Evolutionary conservation across 2,888 invertebrate genomes (phyloP).

Genomic region (Venustoraphidia nigricollis): DNA sequence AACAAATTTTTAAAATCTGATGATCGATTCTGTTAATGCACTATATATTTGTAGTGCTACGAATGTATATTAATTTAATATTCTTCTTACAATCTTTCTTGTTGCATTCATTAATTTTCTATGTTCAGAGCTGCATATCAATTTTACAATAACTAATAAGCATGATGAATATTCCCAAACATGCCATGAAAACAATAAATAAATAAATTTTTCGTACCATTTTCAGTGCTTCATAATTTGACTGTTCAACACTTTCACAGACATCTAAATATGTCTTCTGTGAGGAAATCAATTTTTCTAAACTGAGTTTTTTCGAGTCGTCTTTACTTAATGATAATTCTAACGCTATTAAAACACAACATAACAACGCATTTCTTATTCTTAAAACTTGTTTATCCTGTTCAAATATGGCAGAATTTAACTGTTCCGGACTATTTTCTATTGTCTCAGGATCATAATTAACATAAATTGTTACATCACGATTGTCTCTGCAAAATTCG

Average conservation of each 20-base stretch:
- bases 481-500: constrained; percentile 45
- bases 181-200: neutral
- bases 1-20: constrained; percentile 9
- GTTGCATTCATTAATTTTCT: too few relatives aligned
- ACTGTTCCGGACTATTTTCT: constrained; percentile 23
- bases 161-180: too few relatives aligned
- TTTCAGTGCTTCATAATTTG: constrained; percentile 10
- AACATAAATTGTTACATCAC: constrained; percentile 56
- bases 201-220: constrained; percentile 8
- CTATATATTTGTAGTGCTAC: too few relatives aligned
- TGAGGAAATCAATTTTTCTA: neutral
- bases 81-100: too few relatives aligned
- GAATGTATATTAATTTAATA: too few relatives aligned
- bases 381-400: constrained; percentile 21
- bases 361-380: constrained; percentile 1
- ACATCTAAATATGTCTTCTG: constrained; percentile 1
- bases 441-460: constrained; percentile 48
- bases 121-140: too few relatives aligned
- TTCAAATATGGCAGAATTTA: constrained; percentile 17
- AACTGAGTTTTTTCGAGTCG: neutral
- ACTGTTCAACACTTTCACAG: constrained; percentile 2
- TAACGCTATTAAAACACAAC: constrained; percentile 2
- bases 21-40: neutral
- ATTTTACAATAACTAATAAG: too few relatives aligned
- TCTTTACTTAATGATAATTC: neutral